Percentiles rank a stretch among this genome's conserved stretches.
These are phyloP conservation scores for Pseudonaja textilis DNA, from an alignment of 2,113 vertebrate species.

Conservation along the genomic window DNA sequence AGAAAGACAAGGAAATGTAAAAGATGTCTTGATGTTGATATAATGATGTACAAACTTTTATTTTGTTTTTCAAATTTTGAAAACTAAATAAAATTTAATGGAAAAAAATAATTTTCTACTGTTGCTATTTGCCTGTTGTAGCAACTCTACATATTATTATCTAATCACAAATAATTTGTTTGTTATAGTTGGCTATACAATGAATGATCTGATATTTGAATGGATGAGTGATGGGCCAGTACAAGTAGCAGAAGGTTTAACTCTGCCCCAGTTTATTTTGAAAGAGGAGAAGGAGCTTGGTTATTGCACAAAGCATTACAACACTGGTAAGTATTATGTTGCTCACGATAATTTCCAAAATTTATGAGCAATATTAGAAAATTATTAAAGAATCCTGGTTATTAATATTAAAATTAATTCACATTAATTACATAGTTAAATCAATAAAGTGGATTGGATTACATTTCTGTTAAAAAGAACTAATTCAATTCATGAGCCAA, in stretches of 20 bases:
- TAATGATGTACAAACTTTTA: too few species aligned
- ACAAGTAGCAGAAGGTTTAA: slow-evolving; percentile 94
- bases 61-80: too few species aligned
- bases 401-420: neutral
- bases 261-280: slow-evolving; percentile 95
- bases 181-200: slow-evolving; percentile 92
- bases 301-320: slow-evolving; percentile 98
- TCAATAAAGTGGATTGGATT: neutral
- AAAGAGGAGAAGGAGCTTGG: slow-evolving; percentile 95
- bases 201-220: slow-evolving; percentile 98
- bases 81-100: too few species aligned
- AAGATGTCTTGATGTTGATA: too few species aligned
- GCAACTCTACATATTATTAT: neutral
- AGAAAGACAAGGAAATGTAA: too few species aligned
- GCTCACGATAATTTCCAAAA: neutral
- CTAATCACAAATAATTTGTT: slow-evolving; percentile 55
- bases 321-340: slow-evolving; percentile 82
- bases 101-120: neutral
- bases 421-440: neutral
- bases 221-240: slow-evolving; percentile 92
- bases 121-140: neutral
- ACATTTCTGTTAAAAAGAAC: neutral
- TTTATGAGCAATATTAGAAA: neutral
- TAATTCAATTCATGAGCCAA: neutral
- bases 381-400: neutral